A percentile compares a stretch with the other conserved stretches of the same genome.
These are phyloP conservation scores for Ophion costatus DNA, from an alignment of 2,888 invertebrate species.

Conservation along the genomic window DNA sequence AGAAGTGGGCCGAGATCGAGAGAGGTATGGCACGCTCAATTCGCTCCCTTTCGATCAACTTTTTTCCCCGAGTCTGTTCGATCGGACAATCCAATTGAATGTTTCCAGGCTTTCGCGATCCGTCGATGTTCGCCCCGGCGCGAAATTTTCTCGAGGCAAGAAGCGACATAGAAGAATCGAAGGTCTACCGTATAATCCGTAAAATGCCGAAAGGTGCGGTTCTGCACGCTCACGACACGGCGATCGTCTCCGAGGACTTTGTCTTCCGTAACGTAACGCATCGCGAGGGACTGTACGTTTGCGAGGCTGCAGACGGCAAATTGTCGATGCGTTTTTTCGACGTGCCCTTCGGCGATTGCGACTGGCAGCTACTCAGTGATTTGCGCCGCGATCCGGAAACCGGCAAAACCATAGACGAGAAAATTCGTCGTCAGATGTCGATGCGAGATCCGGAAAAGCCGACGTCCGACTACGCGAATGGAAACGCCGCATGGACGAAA, in stretches of 20 bases:
- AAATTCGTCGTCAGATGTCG: slow-evolving; percentile 85
- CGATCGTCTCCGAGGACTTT: slow-evolving; percentile 87
- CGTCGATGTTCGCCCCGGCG: slow-evolving; percentile 86
- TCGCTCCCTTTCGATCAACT: too few species aligned
- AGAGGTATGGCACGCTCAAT: slow-evolving; percentile 81
- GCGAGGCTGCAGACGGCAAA: slow-evolving; percentile 75
- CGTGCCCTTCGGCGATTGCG: slow-evolving; percentile 68
- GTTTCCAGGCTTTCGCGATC: slow-evolving; percentile 75
- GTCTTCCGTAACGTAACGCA: slow-evolving; percentile 87
- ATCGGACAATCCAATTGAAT: slow-evolving; percentile 7
- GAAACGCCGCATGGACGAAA: slow-evolving; percentile 86
- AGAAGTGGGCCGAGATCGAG: slow-evolving; percentile 85
- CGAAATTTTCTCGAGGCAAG: slow-evolving; percentile 88
- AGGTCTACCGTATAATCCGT: slow-evolving; percentile 88
- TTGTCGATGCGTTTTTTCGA: slow-evolving; percentile 71
- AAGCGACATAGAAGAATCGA: slow-evolving; percentile 86
- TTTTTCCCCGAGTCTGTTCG: not conserved
- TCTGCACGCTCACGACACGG: slow-evolving; percentile 89
- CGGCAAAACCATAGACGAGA: slow-evolving; percentile 83
- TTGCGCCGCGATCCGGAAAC: slow-evolving; percentile 67
- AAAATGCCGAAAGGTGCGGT: slow-evolving; percentile 91
- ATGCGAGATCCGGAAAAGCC: slow-evolving; percentile 81
- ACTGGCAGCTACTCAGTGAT: slow-evolving; percentile 74
- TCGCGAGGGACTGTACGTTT: slow-evolving; percentile 86
- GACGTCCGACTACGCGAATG: slow-evolving; percentile 82